phyloP scores from a whole-genome alignment of 2,888 invertebrate species.

The Chydorus sphaericus region DNA sequence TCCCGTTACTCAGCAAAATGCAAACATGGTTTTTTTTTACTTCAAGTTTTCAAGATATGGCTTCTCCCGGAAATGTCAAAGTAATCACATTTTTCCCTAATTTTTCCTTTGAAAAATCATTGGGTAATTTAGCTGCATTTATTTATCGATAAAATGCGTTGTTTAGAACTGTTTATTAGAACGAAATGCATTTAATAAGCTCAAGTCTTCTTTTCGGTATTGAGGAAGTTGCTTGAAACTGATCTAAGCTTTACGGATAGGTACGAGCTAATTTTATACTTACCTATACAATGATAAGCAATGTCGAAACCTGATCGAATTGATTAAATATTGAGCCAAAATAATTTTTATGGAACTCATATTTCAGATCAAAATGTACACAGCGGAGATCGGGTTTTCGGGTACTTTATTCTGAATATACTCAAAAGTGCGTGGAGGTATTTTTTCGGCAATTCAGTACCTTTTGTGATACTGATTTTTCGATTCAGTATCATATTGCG shows the following conservation, averaged over 20 bases:
- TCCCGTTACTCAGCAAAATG: neutral
- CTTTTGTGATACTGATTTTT: too few relatives aligned
- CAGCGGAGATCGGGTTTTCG: too few relatives aligned
- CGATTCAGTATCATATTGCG: too few relatives aligned
- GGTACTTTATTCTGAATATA: too few relatives aligned
- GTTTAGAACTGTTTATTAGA: too few relatives aligned
- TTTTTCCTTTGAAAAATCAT: neutral
- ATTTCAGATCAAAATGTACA: neutral
- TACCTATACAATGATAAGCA: neutral
- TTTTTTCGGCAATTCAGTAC: too few relatives aligned
- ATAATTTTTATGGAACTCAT: too few relatives aligned
- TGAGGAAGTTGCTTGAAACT: neutral
- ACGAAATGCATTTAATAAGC: neutral
- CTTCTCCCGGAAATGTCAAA: neutral
- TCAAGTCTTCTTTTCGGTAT: neutral
- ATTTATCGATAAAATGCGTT: neutral
- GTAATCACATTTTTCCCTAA: neutral
- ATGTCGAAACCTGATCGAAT: too few relatives aligned
- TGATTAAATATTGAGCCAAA: too few relatives aligned
- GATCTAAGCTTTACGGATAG: neutral
- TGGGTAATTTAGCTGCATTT: neutral
- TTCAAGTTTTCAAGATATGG: constrained; percentile 1
- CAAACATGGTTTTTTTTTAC: neutral
- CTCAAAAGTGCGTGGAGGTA: too few relatives aligned
- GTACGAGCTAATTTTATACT: neutral